Evolutionary conservation across 2,888 invertebrate species (phyloP).

Genomic region (Nasonovia ribisnigri): DNA sequence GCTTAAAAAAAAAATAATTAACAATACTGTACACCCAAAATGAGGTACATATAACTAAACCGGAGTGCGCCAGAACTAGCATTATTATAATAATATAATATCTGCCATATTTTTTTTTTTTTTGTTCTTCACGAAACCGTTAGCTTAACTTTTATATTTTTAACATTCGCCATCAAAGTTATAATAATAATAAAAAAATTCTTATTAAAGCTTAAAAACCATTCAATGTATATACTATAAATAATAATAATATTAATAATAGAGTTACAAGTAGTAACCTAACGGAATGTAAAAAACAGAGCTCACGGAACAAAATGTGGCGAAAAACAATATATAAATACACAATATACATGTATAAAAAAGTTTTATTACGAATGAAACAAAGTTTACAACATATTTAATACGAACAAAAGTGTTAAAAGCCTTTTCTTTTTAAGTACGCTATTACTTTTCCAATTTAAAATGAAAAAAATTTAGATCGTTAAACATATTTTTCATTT

Average conservation of each 20-base stretch:
- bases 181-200: background rate
- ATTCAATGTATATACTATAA: background rate
- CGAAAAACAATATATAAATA: background rate
- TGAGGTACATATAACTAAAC: background rate
- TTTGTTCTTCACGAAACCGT: background rate
- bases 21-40: background rate
- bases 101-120: background rate
- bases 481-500: slow-evolving; percentile 44
- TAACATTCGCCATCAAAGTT: background rate
- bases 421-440: slow-evolving; percentile 42
- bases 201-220: slow-evolving; percentile 7
- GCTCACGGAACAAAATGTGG: background rate
- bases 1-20: background rate
- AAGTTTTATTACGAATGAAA: slow-evolving; percentile 36
- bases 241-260: slow-evolving; percentile 15
- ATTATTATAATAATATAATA: background rate
- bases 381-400: slow-evolving; percentile 52
- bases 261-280: slow-evolving; percentile 16
- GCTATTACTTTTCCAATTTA: slow-evolving; percentile 50
- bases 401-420: slow-evolving; percentile 54
- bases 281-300: slow-evolving; percentile 16
- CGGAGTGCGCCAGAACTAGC: background rate
- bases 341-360: background rate
- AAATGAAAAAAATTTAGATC: slow-evolving; percentile 37
- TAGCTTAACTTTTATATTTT: background rate